These are phyloP conservation scores for Gorsachius goisagi DNA, from an alignment of 2,113 vertebrate species.

Conservation along the genomic window DNA sequence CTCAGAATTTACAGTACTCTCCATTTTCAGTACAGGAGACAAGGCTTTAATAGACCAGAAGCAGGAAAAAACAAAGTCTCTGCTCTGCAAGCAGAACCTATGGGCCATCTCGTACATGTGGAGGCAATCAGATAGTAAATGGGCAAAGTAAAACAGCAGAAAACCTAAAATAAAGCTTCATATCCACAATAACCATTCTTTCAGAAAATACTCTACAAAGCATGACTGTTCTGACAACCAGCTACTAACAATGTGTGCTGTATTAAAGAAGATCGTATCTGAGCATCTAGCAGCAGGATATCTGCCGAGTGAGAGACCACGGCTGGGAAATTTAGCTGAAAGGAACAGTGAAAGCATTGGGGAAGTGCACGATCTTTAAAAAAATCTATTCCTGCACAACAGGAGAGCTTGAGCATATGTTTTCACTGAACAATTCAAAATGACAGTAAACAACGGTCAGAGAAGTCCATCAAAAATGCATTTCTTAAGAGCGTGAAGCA, in stretches of 20 bases:
- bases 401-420: background rate
- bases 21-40: background rate
- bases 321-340: background rate
- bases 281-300: background rate
- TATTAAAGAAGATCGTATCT: background rate
- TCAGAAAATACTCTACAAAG: background rate
- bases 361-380: background rate
- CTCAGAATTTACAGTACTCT: background rate
- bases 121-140: background rate
- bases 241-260: background rate
- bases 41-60: background rate
- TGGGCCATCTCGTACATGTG: no score
- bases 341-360: background rate
- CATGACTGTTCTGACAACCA: background rate
- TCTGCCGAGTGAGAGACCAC: background rate
- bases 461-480: background rate
- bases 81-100: background rate
- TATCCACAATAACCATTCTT: background rate
- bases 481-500: background rate
- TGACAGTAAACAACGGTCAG: background rate
- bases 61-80: background rate
- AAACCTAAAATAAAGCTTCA: background rate
- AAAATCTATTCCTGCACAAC: background rate
- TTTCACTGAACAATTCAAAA: background rate
- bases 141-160: background rate